These are phyloP conservation scores for Brachyistius frenatus DNA, from an alignment of 2,113 vertebrate species.

Conservation along the genomic window DNA sequence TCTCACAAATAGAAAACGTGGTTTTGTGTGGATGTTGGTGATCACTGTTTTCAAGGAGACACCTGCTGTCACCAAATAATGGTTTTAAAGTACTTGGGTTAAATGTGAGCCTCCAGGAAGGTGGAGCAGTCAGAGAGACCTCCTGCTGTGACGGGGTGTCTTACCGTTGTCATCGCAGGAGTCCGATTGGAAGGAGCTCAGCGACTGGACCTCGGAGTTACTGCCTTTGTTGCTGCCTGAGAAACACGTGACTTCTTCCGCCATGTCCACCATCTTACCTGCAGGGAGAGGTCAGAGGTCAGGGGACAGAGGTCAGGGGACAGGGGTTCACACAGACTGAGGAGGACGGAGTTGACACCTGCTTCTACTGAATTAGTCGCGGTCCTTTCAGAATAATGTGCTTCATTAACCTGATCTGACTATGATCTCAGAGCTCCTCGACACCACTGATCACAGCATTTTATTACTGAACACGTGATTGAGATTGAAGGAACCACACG, in stretches of 20 bases:
- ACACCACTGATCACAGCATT: too few species aligned
- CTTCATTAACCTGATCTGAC: too few species aligned
- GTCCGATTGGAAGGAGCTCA: slow-evolving; percentile 97
- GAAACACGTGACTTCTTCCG: slow-evolving; percentile 94
- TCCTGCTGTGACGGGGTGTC: slow-evolving; percentile 42
- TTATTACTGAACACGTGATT: too few species aligned
- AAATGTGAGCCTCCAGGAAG: too few species aligned
- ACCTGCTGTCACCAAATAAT: slow-evolving; percentile 11
- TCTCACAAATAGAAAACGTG: slow-evolving; percentile 27
- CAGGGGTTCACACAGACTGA: too few species aligned
- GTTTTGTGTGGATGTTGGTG: slow-evolving; percentile 8
- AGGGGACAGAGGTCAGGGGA: background rate
- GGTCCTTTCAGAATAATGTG: too few species aligned
- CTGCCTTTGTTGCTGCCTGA: slow-evolving; percentile 95
- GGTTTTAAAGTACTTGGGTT: too few species aligned
- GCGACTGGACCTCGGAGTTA: slow-evolving; percentile 95
- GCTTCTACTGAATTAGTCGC: too few species aligned
- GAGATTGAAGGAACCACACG: too few species aligned
- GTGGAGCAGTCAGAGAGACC: background rate
- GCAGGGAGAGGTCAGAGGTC: slow-evolving; percentile 11
- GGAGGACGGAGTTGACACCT: too few species aligned
- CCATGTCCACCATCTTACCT: slow-evolving; percentile 92
- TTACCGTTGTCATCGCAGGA: slow-evolving; percentile 98
- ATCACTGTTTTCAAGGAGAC: background rate
- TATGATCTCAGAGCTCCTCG: too few species aligned